phyloP scores from a whole-genome alignment of 2,888 invertebrate species.

The Scrobipalpa atriplicella region DNA sequence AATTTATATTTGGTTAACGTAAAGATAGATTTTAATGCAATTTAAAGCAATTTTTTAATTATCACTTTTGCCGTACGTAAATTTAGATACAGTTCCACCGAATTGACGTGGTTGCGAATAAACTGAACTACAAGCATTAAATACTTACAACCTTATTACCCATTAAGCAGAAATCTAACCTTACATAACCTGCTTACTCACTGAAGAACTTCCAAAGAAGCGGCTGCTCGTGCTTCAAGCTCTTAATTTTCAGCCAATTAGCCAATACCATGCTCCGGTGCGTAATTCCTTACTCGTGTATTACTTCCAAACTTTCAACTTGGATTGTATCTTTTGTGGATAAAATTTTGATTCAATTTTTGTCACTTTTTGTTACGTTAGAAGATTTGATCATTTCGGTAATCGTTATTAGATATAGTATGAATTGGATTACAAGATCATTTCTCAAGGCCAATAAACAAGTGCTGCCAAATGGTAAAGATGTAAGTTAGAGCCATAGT shows the following conservation, averaged over 20 bases:
- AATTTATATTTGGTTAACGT: no score
- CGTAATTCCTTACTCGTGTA: slow-evolving; percentile 9
- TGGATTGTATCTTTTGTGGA: neutral
- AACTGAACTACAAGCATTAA: neutral
- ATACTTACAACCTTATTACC: neutral
- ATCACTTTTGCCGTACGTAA: no score
- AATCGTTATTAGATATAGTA: no score
- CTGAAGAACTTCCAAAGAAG: neutral
- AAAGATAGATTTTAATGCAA: no score
- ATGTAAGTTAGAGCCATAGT: no score
- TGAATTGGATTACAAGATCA: no score
- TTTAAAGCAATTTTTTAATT: no score
- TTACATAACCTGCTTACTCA: neutral
- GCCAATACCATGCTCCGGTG: neutral
- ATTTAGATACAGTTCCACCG: no score
- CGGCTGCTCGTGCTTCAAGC: neutral
- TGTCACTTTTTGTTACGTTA: neutral
- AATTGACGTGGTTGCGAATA: neutral
- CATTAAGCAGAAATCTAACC: slow-evolving; percentile 6
- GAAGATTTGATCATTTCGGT: no score
- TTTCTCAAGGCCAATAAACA: no score
- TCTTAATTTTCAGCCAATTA: slow-evolving; percentile 27
- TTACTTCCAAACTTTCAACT: neutral
- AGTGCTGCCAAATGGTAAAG: no score
- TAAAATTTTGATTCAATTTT: neutral